Base-by-base conservation (phyloP, 2,113 vertebrate species). In the Synodontis membranacea region DNA sequence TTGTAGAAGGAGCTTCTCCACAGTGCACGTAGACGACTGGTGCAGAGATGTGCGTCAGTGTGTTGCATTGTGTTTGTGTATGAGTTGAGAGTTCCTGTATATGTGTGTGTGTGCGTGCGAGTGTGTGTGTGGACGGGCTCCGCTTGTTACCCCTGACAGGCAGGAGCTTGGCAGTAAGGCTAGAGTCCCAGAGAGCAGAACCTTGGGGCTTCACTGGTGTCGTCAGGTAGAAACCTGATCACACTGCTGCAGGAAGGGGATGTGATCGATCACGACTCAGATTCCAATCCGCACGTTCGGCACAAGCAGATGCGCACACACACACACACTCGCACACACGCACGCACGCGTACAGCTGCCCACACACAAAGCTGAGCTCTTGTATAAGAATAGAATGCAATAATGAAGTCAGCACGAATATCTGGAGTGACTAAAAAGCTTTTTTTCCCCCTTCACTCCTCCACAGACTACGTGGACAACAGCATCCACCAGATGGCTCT, bases 401-500 rank as follows among this genome's bases (percentile, higher is more conserved):
- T 21, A 15, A 60, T 83, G 72, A 76, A 70, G 42, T 52, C 80
- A 42, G 58, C 19, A 31, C 48, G 31, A 64, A 37, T 58, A 34
- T 80, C 58, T 82, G 19, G 48, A 39, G 44, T 68, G 66, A 86
- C 60, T 80, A 56, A 66, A 56, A 78, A 50, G 52, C 31, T 58
- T 58, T 42, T 58, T 15, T 37, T 2, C 14, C 76, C 64, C n/a
- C 25, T 21, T 83, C 42, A 64, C 28, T 70, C 9, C 82, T n/a
- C 42, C 86, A 54, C 89, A 99, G 98, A 96, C 90, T 97, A 97
- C 87, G 92, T 95, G 84, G 96, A 97, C 87, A 96, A 94, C 92
- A 94, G 94, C 66, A 92, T 96, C 88, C 97, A 97, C 90, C 95
- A 97, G 89, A 96, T 96, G 91, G 97, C 96, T 83, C 94, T 99